A percentile compares a stretch with the other conserved stretches of the same genome.
These are phyloP conservation scores for Diplazon laetatorius DNA, from an alignment of 2,888 invertebrate genomes.

Conservation along the genomic window DNA sequence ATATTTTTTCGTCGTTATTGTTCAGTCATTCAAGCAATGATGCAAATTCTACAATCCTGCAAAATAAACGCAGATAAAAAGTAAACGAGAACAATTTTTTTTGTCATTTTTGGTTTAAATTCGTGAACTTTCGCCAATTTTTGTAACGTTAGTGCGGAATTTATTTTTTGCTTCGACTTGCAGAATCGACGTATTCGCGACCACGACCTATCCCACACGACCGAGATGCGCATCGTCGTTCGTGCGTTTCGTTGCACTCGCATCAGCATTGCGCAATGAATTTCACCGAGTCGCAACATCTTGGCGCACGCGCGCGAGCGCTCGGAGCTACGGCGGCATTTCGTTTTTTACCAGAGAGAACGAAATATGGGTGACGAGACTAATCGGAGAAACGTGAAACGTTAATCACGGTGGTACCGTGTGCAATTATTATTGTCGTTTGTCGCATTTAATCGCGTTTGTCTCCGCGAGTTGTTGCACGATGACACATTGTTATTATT, in stretches of 20 bases:
- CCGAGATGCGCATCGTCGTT: constrained; percentile 1
- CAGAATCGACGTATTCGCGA: too few species aligned
- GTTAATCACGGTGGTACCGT: constrained; percentile 10
- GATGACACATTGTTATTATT: constrained; percentile 11
- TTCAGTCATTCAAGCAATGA: too few species aligned
- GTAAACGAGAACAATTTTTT: too few species aligned
- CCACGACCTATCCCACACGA: constrained; percentile 39
- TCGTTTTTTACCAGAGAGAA: neutral
- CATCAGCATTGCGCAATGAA: constrained; percentile 44
- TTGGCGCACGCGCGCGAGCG: neutral
- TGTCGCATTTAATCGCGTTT: constrained; percentile 3
- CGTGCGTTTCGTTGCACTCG: constrained; percentile 15
- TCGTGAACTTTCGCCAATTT: too few species aligned
- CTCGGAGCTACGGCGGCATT: neutral
- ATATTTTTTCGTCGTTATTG: too few species aligned
- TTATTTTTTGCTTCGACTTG: too few species aligned
- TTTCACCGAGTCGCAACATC: constrained; percentile 14
- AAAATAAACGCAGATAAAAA: too few species aligned
- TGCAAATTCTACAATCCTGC: too few species aligned
- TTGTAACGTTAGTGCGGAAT: too few species aligned
- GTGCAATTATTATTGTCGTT: constrained; percentile 11
- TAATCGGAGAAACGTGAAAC: constrained; percentile 15
- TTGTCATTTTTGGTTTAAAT: too few species aligned
- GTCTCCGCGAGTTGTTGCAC: constrained; percentile 4
- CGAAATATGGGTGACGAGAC: constrained; percentile 3